These are phyloP conservation scores for Anabacerthia variegaticeps DNA, from an alignment of 2,797 vertebrate species.

Conservation along the genomic window DNA sequence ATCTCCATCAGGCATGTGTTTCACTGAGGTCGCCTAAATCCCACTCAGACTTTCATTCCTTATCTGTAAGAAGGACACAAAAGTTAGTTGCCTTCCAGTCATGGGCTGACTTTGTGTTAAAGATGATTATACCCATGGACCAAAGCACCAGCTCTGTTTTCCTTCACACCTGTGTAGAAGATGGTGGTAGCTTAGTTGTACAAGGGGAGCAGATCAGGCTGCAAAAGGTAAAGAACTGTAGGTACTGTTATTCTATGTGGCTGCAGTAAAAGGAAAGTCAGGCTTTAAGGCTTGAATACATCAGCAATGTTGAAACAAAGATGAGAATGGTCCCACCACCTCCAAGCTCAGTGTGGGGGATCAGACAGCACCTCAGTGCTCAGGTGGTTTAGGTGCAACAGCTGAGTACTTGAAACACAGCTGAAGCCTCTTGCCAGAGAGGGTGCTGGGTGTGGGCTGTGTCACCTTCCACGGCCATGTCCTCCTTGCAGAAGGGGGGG, in stretches of 20 bases:
- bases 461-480: background rate
- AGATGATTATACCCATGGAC: background rate
- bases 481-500: background rate
- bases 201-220: background rate
- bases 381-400: background rate
- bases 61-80: background rate
- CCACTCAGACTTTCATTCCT: background rate
- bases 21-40: background rate
- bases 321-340: accelerated
- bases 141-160: background rate
- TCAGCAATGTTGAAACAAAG: accelerated
- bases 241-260: background rate
- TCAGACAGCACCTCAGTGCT: background rate
- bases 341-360: background rate
- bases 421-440: background rate
- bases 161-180: background rate
- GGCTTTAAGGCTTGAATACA: background rate
- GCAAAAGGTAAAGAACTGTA: background rate
- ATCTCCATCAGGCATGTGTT: background rate
- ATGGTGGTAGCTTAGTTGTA: background rate
- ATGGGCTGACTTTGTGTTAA: background rate
- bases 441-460: background rate
- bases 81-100: background rate
- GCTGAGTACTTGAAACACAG: accelerated
- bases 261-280: background rate